phyloP scores from a whole-genome alignment of 2,888 invertebrate genomes.

The Bombylius discolor region DNA sequence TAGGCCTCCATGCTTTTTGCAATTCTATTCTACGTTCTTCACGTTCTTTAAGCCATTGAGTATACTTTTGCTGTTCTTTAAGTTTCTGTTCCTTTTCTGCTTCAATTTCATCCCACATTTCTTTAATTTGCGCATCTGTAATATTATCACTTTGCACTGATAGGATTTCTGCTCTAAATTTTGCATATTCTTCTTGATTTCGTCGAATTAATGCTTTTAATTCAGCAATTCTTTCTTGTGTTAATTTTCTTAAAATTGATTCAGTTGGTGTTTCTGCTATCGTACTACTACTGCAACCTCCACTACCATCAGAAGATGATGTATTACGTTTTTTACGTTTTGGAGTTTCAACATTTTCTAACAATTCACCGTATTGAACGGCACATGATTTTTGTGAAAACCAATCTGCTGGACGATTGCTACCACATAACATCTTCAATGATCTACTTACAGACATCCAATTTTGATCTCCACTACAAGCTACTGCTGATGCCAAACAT shows the following conservation, averaged over 20 bases:
- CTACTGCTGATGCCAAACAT: slow-evolving; percentile 73
- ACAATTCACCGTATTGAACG: slow-evolving; percentile 68
- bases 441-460: slow-evolving; percentile 81
- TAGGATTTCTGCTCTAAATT: slow-evolving; percentile 47
- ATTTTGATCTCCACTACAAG: slow-evolving; percentile 77
- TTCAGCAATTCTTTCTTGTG: slow-evolving; percentile 65
- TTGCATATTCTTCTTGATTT: slow-evolving; percentile 60
- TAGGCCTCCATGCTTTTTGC: slow-evolving; percentile 41
- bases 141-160: slow-evolving; percentile 40
- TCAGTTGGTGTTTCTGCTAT: slow-evolving; percentile 62
- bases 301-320: slow-evolving; percentile 19
- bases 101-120: slow-evolving; percentile 63
- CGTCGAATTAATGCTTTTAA: slow-evolving; percentile 56
- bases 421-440: slow-evolving; percentile 62
- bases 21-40: slow-evolving; percentile 50
- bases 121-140: slow-evolving; percentile 58
- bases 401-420: slow-evolving; percentile 68
- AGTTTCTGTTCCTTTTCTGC: slow-evolving; percentile 56
- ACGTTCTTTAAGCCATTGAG: slow-evolving; percentile 44
- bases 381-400: slow-evolving; percentile 86
- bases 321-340: slow-evolving; percentile 66
- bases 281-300: slow-evolving; percentile 14
- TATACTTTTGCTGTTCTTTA: slow-evolving; percentile 48
- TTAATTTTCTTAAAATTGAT: slow-evolving; percentile 61
- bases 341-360: slow-evolving; percentile 72